Percentiles rank a stretch among this genome's conserved stretches.
Conservation (phyloP, 2,797 vertebrate genomes). For the Fundulus diaphanus region DNA sequence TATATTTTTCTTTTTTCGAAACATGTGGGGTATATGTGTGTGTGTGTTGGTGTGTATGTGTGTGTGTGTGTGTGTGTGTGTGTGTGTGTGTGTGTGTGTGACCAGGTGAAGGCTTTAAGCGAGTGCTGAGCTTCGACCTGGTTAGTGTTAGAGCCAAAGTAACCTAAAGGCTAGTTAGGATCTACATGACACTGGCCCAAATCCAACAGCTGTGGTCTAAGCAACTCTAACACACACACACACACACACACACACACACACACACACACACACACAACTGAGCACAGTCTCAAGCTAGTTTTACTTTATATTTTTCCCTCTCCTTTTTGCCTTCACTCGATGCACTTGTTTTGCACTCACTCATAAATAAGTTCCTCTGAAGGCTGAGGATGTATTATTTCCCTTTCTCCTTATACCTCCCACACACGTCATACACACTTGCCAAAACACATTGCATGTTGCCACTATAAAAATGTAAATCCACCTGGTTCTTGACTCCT, state of each 20-base stretch:
- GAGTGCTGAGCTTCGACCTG: conserved; percentile 60
- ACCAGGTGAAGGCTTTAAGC: conserved; percentile 10
- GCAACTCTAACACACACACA: conserved; percentile 19
- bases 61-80: neutral
- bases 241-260: conserved; percentile 6
- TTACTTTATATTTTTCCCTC: conserved; percentile 4
- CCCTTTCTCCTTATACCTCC: conserved; percentile 18
- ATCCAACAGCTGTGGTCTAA: conserved; percentile 73
- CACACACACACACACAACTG: conserved; percentile 1
- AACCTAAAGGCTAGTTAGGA: conserved; percentile 73
- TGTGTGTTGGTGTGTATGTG: neutral
- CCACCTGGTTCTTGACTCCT: conserved; percentile 24
- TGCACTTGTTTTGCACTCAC: conserved; percentile 13
- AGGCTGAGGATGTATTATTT: conserved; percentile 35
- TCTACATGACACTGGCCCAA: conserved; percentile 65
- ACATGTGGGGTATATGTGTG: neutral
- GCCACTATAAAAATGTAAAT: conserved; percentile 68
- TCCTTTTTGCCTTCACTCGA: conserved; percentile 5
- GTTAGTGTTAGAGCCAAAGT: conserved; percentile 59
- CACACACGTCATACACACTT: conserved; percentile 42
- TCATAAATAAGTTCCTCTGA: conserved; percentile 27
- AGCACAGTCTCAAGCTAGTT: conserved; percentile 13
- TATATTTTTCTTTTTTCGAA: neutral
- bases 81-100: conserved; percentile 2
- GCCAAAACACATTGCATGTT: conserved; percentile 57